Conservation (phyloP, 1,140 invertebrate species). For the Brachionus sp. region DNA sequence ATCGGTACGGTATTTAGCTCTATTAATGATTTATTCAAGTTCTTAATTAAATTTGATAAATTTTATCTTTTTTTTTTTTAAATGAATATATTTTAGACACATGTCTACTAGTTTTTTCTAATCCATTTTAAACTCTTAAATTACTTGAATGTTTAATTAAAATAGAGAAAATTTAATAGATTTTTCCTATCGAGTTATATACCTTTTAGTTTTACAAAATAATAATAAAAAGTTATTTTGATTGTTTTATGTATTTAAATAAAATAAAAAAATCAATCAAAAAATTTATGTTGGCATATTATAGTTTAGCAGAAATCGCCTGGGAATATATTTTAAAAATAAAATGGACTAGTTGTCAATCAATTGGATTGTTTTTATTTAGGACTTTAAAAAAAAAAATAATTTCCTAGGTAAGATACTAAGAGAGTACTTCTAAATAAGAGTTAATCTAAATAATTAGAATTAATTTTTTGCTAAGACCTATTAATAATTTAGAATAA, state of each 20-base stretch:
- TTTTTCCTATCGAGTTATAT: not conserved
- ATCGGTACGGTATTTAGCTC: not conserved
- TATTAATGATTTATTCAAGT: not conserved
- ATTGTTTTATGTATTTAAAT: not conserved
- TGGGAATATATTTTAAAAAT: not conserved
- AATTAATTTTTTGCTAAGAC: not conserved
- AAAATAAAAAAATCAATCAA: not conserved
- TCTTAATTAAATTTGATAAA: conserved; percentile 4
- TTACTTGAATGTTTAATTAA: not conserved
- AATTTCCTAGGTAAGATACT: not conserved
- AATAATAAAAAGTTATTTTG: not conserved
- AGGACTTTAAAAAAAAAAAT: not conserved
- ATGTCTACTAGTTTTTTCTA: not conserved
- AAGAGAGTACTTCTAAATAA: not conserved
- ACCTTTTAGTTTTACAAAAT: not conserved
- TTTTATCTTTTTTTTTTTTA: not conserved
- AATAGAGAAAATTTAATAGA: not conserved
- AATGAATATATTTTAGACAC: not conserved
- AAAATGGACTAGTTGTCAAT: not conserved
- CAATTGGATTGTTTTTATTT: not conserved
- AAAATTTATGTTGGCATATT: not conserved
- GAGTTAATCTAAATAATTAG: not conserved
- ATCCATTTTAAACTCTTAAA: not conserved
- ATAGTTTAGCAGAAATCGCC: not conserved
- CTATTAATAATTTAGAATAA: not conserved